Base-by-base conservation (phyloP, 2,888 invertebrate species). In the Blomia tropicalis region DNA sequence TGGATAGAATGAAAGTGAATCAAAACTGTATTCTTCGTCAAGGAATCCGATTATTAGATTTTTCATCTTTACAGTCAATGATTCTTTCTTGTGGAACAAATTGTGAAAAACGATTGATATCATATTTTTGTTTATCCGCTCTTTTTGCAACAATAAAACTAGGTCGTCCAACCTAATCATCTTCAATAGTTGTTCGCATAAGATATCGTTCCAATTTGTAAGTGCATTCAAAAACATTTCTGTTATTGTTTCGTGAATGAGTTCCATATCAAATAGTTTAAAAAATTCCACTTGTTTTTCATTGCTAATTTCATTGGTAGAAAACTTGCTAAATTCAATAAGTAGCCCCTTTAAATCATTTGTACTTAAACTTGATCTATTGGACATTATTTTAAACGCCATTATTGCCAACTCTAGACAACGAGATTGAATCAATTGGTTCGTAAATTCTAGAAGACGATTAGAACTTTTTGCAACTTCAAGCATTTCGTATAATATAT, bases 141-240 rank as follows among this genome's bases (percentile, higher is more conserved):
- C 29, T 36, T 56, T 14, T 31, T 19, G 2, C 3, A 31, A 4
- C 65, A 58, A 58, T 64, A 62, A 5, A 63, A 43, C 62, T 43
- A 68, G 66, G 30, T 58, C 51, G 27, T 65, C 61, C 19, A 65
- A 60, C 7, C 67, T 65, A n/a, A 59, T 19, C 19, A 30, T 23
- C 4, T 56, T 7, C 2, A 51, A 23, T 23, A 63, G 23, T 30
- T 64, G 11, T 27, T 64, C 30, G 43, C 43, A 56, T 32, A 64
- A 31, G 43, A 44, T 30, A n/a, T 7, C 43, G 22, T 64, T 64
- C 53, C 61, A 62, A 32, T 58, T 62, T 30, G 23, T 25, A 25
- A 56, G 14, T 30, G 56, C 29, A 4, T 27, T 3, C 22, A 14
- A 22, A 36, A 56, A 56, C 7, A 56, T 14, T 27, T 56, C 56